Evolutionary conservation across 2,797 vertebrate species (phyloP).

Genomic region (Enteromius trimaculatus): DNA sequence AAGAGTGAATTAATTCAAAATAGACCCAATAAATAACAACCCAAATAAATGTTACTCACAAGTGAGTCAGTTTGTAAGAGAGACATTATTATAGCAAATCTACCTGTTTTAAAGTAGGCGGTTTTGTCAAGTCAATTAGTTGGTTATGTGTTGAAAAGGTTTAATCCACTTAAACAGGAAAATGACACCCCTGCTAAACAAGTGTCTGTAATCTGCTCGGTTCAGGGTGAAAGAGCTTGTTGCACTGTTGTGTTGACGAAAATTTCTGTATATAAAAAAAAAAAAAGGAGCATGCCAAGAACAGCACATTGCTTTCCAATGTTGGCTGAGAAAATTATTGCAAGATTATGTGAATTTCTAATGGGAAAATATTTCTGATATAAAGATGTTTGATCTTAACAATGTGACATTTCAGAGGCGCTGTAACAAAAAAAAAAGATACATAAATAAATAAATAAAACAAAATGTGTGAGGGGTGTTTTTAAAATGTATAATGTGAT

Average conservation of each 20-base stretch:
- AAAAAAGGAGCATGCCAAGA: not conserved
- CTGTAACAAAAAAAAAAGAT: too few species aligned
- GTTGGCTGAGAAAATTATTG: not conserved
- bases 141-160: not conserved
- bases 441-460: too few species aligned
- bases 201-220: not conserved
- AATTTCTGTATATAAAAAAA: not conserved
- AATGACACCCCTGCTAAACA: conserved; percentile 15
- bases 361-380: conserved; percentile 8
- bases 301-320: not conserved
- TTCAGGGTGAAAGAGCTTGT: not conserved
- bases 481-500: not conserved
- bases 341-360: not conserved
- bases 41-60: conserved; percentile 1
- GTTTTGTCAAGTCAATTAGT: conserved; percentile 23
- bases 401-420: not conserved
- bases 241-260: not conserved
- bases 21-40: not conserved
- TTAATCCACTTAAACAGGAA: conserved; percentile 25
- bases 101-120: conserved; percentile 25
- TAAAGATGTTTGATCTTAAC: not conserved
- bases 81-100: not conserved
- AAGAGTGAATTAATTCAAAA: not conserved
- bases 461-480: not conserved
- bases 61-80: not conserved